Evolutionary conservation across 2,888 invertebrate genomes (phyloP).

Genomic region (Conops quadrifasciatus): DNA sequence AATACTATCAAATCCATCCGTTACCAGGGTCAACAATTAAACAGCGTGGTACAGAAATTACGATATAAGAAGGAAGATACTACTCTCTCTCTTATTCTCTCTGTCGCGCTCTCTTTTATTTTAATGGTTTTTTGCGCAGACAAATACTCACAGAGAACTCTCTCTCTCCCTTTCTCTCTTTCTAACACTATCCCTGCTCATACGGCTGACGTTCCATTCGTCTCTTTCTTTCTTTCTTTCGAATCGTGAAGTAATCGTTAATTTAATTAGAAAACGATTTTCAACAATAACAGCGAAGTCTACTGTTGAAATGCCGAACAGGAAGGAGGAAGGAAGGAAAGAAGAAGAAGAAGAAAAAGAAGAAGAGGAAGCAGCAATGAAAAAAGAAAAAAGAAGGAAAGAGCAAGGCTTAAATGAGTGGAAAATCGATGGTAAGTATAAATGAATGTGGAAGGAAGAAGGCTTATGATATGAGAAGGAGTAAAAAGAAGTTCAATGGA

Average conservation of each 20-base stretch:
- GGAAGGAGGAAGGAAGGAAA: neutral
- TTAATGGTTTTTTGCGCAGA: no score
- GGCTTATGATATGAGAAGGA: neutral
- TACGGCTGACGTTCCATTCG: neutral
- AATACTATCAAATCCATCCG: neutral
- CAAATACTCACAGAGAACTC: neutral
- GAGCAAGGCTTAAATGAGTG: neutral
- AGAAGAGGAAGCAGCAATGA: neutral
- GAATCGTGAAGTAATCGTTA: conserved; percentile 7
- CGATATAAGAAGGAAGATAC: neutral
- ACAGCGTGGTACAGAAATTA: neutral
- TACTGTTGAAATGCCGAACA: neutral
- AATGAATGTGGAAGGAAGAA: neutral
- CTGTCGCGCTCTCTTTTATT: neutral
- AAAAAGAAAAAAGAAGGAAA: neutral
- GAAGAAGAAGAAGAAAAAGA: neutral
- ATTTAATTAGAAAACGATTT: conserved; percentile 34
- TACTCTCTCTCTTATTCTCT: neutral
- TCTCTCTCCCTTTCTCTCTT: neutral
- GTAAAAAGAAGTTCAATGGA: neutral
- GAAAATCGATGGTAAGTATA: neutral
- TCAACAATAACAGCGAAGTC: conserved; percentile 17
- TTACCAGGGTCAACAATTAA: conserved; percentile 5
- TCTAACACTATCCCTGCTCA: neutral
- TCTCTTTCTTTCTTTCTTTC: neutral